These are phyloP conservation scores for Galeopterus variegatus DNA, from an alignment of 2,113 vertebrate species.

Conservation along the genomic window DNA sequence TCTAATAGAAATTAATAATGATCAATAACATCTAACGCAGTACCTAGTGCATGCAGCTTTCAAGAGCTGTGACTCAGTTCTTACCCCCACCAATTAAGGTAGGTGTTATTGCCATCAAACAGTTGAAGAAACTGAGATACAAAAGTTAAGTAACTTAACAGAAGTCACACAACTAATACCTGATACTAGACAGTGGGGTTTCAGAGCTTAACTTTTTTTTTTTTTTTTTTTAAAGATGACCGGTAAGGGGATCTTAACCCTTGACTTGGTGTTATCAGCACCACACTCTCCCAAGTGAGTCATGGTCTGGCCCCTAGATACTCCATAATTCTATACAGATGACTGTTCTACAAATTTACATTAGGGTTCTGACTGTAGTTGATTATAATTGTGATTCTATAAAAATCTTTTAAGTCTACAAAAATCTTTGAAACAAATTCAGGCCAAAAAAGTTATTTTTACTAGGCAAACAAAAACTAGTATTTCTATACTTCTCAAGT, in stretches of 20 bases:
- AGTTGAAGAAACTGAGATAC: not conserved
- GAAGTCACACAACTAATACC: not conserved
- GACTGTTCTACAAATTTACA: not conserved
- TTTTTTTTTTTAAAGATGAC: too few relatives aligned
- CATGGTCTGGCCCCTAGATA: not conserved
- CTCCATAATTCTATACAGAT: not conserved
- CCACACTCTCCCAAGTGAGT: too few relatives aligned
- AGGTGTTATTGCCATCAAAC: not conserved
- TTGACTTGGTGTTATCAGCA: too few relatives aligned
- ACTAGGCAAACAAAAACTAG: not conserved
- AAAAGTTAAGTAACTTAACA: not conserved
- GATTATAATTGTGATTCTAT: not conserved
- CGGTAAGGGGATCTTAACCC: too few relatives aligned
- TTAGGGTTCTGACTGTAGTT: not conserved
- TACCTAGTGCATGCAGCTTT: not conserved
- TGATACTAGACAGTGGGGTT: not conserved
- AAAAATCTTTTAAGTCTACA: not conserved
- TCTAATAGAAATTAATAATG: not conserved
- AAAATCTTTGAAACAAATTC: not conserved
- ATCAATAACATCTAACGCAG: not conserved
- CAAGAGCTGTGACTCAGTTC: not conserved
- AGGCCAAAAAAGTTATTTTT: not conserved
- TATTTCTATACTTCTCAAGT: not conserved
- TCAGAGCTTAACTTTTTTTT: not conserved
- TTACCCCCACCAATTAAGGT: not conserved